These are phyloP conservation scores for Chamaetylas fuelleborni DNA, from an alignment of 2,113 vertebrate genomes.

Conservation along the genomic window DNA sequence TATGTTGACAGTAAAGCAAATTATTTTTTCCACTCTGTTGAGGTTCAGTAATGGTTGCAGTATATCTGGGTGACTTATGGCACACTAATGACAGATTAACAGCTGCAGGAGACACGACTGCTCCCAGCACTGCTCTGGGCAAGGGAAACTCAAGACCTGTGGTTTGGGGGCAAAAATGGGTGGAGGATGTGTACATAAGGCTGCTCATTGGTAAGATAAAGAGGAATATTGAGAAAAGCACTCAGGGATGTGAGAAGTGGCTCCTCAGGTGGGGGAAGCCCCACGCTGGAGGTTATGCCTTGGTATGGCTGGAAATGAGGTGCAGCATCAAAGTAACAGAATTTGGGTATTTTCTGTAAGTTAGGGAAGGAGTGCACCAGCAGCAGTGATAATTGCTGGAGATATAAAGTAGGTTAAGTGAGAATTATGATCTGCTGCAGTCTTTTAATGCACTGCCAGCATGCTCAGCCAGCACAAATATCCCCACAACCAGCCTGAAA, in stretches of 20 bases:
- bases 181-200: background rate
- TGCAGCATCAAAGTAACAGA: background rate
- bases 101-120: constrained; percentile 3
- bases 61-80: constrained; percentile 67
- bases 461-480: background rate
- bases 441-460: background rate
- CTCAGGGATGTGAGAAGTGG: background rate
- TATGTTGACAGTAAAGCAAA: constrained; percentile 70
- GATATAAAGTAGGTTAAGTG: background rate
- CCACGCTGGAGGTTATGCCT: rapidly evolving
- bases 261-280: background rate
- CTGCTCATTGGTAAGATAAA: background rate
- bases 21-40: constrained; percentile 66
- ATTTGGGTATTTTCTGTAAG: background rate
- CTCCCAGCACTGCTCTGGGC: constrained; percentile 29
- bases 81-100: constrained; percentile 52
- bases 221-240: background rate
- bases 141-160: background rate
- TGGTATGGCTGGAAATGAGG: background rate
- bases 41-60: constrained; percentile 51
- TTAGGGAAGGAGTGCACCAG: background rate
- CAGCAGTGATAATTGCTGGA: background rate
- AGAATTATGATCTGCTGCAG: background rate
- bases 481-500: background rate
- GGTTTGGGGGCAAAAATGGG: background rate